phyloP scores from a whole-genome alignment of 2,888 invertebrate species.

The Parnassius mnemosyne region DNA sequence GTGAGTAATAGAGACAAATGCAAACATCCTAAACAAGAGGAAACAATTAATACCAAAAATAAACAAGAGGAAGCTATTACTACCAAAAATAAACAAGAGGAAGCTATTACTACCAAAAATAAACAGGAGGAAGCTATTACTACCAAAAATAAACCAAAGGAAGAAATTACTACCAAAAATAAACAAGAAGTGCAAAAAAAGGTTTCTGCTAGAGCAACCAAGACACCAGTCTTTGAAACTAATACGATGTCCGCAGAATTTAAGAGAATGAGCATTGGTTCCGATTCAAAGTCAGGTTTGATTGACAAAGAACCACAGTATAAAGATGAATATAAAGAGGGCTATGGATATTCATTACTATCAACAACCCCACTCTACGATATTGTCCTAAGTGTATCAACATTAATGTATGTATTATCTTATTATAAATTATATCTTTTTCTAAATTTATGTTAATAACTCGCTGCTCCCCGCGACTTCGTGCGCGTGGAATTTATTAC shows the following conservation, averaged over 20 bases:
- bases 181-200: conserved; percentile 12
- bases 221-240: background rate
- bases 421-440: conserved; percentile 3
- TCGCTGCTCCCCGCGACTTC: no score
- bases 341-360: conserved; percentile 20
- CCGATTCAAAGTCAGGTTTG: conserved; percentile 7
- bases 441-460: background rate
- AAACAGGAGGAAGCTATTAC: conserved; percentile 3
- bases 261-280: conserved; percentile 5
- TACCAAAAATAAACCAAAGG: conserved; percentile 1
- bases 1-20: conserved; percentile 32
- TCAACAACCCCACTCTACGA: conserved; percentile 33
- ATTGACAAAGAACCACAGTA: conserved; percentile 7
- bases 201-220: conserved; percentile 1
- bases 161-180: background rate
- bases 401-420: conserved; percentile 47
- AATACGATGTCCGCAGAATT: background rate
- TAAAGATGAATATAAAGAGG: conserved; percentile 9
- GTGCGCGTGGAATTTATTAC: no score
- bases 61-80: conserved; percentile 4
- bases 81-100: conserved; percentile 1
- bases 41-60: background rate
- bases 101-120: background rate
- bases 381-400: conserved; percentile 45
- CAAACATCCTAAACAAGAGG: conserved; percentile 33